phyloP scores from a whole-genome alignment of 2,888 invertebrate genomes.

The Drosophila colorata region DNA sequence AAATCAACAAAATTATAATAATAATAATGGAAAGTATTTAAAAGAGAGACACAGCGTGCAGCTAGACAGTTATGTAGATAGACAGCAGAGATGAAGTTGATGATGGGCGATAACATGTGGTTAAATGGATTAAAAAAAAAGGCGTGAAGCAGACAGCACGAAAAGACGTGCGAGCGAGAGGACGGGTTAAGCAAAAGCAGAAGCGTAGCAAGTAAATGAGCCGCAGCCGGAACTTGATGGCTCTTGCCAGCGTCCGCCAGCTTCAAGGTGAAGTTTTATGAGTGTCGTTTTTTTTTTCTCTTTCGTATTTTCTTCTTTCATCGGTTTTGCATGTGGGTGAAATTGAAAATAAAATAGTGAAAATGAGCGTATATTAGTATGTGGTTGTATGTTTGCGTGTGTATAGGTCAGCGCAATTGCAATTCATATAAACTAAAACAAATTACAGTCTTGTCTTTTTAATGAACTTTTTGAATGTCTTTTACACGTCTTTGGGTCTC shows the following conservation, averaged over 20 bases:
- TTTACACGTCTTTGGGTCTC: slow-evolving; percentile 9
- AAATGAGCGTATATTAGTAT: slow-evolving; percentile 25
- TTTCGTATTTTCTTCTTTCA: slow-evolving; percentile 14
- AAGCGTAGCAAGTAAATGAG: slow-evolving; percentile 60
- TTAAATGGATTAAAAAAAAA: slow-evolving; percentile 70
- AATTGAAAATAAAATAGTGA: slow-evolving; percentile 57
- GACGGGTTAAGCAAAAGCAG: slow-evolving; percentile 34
- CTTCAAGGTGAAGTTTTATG: slow-evolving; percentile 75
- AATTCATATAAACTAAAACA: slow-evolving; percentile 41
- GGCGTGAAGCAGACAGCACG: slow-evolving; percentile 45
- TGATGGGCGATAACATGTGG: slow-evolving; percentile 72
- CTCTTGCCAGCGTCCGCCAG: slow-evolving; percentile 34
- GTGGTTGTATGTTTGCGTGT: slow-evolving; percentile 9
- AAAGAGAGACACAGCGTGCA: slow-evolving; percentile 39
- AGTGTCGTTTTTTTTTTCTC: slow-evolving; percentile 30
- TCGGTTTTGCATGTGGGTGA: slow-evolving; percentile 68
- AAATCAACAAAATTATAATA: slow-evolving; percentile 65
- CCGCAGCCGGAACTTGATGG: slow-evolving; percentile 71
- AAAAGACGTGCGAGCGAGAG: slow-evolving; percentile 13
- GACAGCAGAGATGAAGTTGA: slow-evolving; percentile 48
- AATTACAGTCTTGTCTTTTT: slow-evolving; percentile 40
- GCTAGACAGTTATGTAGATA: slow-evolving; percentile 42
- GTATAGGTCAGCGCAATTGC: slow-evolving; percentile 39
- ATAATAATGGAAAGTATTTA: slow-evolving; percentile 80
- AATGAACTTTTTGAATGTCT: slow-evolving; percentile 44